Evolutionary conservation across 2,797 vertebrate species (phyloP), one percentile per base, ranked within the genome.

Genomic region (Xyrichtys novacula): DNA sequence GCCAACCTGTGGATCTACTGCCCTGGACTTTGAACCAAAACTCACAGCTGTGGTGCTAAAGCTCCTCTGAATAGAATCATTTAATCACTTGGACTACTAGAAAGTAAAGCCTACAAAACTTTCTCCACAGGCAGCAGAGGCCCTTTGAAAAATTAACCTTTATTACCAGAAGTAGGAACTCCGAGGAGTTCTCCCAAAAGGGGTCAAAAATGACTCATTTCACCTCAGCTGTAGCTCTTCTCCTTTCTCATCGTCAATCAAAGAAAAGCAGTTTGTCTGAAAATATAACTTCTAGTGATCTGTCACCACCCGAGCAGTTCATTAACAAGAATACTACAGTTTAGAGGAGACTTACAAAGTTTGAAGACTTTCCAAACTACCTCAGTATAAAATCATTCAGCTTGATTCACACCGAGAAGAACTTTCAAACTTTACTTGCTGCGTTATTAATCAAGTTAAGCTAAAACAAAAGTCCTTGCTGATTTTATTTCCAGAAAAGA

Each of bases 1-100:
- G 12, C 34, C 56, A 48, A 58, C 57, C 62, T 46, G 52, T 19
- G 56, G 65, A 58, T 59, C 70, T 69, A 59, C 68, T 74, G 53
- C 28, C 31, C 61, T 29, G 26, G 20, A 43, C 10, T 29, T 50
- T 43, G 25, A 61, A 31, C 36, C 17, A 29, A 34, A 62, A 42
- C 44, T 34, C 43, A 46, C 15, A 11, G 31, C 22, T 10, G 31
- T 39, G 36, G 56, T 44, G 53, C 40, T 63, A 3, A 32, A 40
- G n/a, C 31, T 38, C 40, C 29, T 28, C 9, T n/a, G 31, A 23
- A 10, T 36, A 14, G 2, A 36, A 36, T 40, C 39, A n/a, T 29
- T 39, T n/a, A 7, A 2, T 10, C 11, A 10, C 31, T 34, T 6
- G 32, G 10, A 34, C 32, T 12, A 34, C 32, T 34, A 7, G 10